Evolutionary conservation across 1,140 invertebrate genomes (phyloP).

Genomic region (Conus ventricosus): DNA sequence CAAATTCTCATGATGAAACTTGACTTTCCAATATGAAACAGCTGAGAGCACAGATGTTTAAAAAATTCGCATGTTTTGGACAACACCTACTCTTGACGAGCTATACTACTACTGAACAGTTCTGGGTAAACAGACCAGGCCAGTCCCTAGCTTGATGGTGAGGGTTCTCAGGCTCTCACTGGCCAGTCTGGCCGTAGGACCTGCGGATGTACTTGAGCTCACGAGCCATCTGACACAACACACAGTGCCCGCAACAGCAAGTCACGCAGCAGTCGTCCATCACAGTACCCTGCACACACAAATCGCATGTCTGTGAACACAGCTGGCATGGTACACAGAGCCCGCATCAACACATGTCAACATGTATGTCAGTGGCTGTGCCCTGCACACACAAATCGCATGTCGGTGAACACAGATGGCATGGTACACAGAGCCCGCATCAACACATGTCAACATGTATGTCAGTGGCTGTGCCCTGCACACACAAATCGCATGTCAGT

Average conservation of each 20-base stretch:
- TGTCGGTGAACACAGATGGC: background rate
- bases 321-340: background rate
- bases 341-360: background rate
- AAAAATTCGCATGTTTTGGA: too few species aligned
- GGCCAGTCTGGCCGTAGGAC: background rate
- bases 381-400: too few species aligned
- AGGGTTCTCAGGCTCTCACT: background rate
- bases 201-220: conserved; percentile 25
- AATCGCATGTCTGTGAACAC: too few species aligned
- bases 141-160: too few species aligned
- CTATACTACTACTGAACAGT: too few species aligned
- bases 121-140: too few species aligned
- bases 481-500: too few species aligned
- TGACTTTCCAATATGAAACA: too few species aligned
- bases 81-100: too few species aligned
- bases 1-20: too few species aligned
- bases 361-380: background rate
- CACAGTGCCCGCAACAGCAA: conserved; percentile 23
- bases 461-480: background rate
- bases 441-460: background rate
- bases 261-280: conserved; percentile 39
- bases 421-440: background rate
- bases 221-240: conserved; percentile 36
- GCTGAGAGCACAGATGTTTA: too few species aligned
- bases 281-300: conserved; percentile 33